Evolutionary conservation across 2,797 vertebrate genomes (phyloP), one percentile per base, ranked within the genome.

Genomic region (Rhincodon typus): DNA sequence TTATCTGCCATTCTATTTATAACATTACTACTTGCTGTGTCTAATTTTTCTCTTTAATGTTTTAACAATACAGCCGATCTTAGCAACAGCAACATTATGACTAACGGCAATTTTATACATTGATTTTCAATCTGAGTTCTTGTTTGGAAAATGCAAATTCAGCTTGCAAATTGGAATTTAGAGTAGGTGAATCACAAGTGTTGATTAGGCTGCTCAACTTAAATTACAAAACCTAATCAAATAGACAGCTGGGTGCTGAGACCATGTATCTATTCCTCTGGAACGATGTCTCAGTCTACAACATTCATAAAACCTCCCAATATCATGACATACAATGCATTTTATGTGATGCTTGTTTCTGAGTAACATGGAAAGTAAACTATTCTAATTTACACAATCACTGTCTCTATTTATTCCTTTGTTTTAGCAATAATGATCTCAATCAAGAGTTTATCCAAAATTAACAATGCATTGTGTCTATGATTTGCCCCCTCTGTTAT

Each of bases 81-180:
- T 93, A 67, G 90, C n/a, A 69, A 69, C 62, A 42, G 62, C 19
- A 42, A 6, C 62, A 42, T 67, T 42, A 93, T 67, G 62, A 91
- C 88, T 91, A 91, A 93, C 38, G 90, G 62, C 62, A 93, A 69
- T 67, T 66, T 42, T 23, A 93, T 93, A 38, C 62, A 93, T 69
- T 93, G 90, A 93, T 69, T 69, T 93, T 93, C 17, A 93, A 25
- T 38, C 90, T 93, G 90, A 93, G 5, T 93, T 93, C 67, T 93
- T 69, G 62, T 69, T 69, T 21, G 7, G 8, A 38, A n/a, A 23
- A 66, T 93, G 62, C 67, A 69, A 93, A 69, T 93, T 42, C n/a
- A 23, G 90, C n/a, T 93, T 93, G n/a, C 34, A 67, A 90, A 69
- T 93, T 67, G 19, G 62, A 93, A n/a, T 25, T 69, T 69, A 66